A percentile compares a stretch with the other conserved stretches of the same genome.
Conservation (phyloP, 2,888 invertebrate genomes). For the Tiphia femorata region DNA sequence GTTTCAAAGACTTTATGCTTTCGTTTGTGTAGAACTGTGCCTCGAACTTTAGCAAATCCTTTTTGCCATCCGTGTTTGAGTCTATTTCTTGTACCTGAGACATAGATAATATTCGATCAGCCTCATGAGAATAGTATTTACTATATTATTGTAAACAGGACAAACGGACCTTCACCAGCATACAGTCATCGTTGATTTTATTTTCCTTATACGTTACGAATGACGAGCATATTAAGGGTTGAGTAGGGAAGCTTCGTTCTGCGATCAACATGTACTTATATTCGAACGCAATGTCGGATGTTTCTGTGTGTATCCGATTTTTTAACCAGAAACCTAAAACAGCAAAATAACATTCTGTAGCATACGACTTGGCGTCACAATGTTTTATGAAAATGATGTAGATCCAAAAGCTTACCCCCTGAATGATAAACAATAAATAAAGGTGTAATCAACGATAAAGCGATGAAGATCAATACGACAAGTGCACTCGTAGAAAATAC, state of each 20-base stretch:
- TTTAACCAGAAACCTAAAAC: slow-evolving; percentile 56
- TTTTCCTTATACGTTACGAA: slow-evolving; percentile 59
- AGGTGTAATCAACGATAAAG: slow-evolving; percentile 45
- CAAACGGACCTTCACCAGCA: slow-evolving; percentile 55
- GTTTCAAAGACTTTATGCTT: slow-evolving; percentile 53
- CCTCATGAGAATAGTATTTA: background rate
- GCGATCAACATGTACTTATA: slow-evolving; percentile 61
- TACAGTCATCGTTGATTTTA: slow-evolving; percentile 58
- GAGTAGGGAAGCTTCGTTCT: slow-evolving; percentile 46
- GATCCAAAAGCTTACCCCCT: slow-evolving; percentile 38
- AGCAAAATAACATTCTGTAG: no score
- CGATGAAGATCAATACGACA: slow-evolving; percentile 37
- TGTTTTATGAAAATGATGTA: slow-evolving; percentile 1
- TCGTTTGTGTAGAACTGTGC: slow-evolving; percentile 55
- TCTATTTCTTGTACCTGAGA: slow-evolving; percentile 59
- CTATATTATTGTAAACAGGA: background rate
- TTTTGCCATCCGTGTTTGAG: slow-evolving; percentile 56
- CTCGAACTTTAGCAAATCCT: slow-evolving; percentile 60
- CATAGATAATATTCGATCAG: background rate
- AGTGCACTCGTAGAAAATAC: slow-evolving; percentile 45
- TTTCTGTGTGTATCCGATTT: slow-evolving; percentile 57
- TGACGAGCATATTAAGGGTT: slow-evolving; percentile 60
- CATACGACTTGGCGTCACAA: no score
- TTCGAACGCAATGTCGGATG: slow-evolving; percentile 55
- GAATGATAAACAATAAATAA: slow-evolving; percentile 50